Base-by-base conservation (phyloP, 2,113 vertebrate species). In the Limanda limanda region DNA sequence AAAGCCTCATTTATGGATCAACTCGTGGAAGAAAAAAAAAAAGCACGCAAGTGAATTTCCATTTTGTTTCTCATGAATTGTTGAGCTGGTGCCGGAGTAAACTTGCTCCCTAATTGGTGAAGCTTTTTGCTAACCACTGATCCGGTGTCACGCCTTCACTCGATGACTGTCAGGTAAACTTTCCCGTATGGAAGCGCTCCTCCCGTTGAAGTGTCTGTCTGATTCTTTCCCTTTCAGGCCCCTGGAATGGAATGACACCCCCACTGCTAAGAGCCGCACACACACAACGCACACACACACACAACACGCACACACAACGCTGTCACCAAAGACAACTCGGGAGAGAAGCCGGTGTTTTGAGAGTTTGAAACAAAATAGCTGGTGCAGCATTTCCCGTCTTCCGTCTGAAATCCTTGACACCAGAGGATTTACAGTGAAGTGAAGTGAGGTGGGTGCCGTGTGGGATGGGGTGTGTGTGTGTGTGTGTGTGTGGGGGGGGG, bases 351-450 rank as follows among this genome's bases (percentile, higher is more conserved):
- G 83, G 83, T 86, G 90, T 94, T 92, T 89, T 90, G 87, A 89
- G 89, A 92, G 87, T 94, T 92, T 89, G 93, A 91, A 94, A 93
- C 91, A 91, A 93, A 94, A 94, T 93, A 88, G 94, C 94, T 93
- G 91, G 90, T 88, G 88, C 92, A 94, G 94, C 94, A 93, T 92
- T 94, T 93, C 92, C 86, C 79, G 84, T 37, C 90, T 94, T 93
- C 89, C 70, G 87, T 93, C 91, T 92, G 92, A 95, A 94, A 93
- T 88, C 87, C 88, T 92, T 91, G 92, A 94, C 93, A 92, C 87
- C 86, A 90, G 92, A 92, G 87, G 84, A 89, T 94, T 93, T 92
- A 82, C 86, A 88, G 87, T 82, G 89, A 87, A 91, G 89, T 85
- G 89, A 90, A 84, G 88, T 84, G 90, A 91, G 82, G 89, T 86